phyloP scores from a whole-genome alignment of 2,797 vertebrate species.

The Mareca strepera region DNA sequence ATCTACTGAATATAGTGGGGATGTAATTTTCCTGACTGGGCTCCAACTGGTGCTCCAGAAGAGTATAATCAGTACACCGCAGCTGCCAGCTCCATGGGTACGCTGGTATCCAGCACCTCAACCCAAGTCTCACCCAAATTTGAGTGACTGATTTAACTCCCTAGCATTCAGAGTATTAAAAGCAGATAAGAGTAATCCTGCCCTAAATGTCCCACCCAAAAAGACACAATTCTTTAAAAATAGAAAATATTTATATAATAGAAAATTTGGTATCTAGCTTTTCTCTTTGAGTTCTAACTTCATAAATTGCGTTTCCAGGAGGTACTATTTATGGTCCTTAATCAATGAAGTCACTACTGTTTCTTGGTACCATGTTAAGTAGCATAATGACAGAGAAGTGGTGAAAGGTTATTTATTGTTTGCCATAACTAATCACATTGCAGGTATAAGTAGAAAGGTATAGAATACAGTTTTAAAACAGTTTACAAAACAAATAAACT shows the following conservation, averaged over 20 bases:
- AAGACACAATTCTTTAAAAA: not conserved
- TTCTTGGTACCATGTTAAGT: not conserved
- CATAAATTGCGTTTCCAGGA: not conserved
- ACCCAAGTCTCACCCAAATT: not conserved
- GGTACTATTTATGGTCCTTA: not conserved
- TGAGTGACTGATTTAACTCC: not conserved
- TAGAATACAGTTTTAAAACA: not conserved
- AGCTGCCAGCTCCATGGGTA: not conserved
- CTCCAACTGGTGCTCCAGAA: not conserved
- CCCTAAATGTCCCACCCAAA: not conserved
- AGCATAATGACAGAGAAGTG: not conserved
- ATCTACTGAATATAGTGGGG: not conserved
- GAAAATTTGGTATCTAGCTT: not conserved
- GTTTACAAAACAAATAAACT: slow-evolving; percentile 30
- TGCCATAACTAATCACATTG: not conserved
- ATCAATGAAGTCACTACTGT: not conserved
- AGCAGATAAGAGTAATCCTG: not conserved
- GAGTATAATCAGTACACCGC: not conserved
- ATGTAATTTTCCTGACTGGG: not conserved
- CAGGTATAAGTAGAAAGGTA: not conserved
- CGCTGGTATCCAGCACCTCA: not conserved
- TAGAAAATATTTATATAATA: not conserved
- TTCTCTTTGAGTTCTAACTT: not conserved
- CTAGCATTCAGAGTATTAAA: not conserved
- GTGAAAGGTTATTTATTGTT: not conserved